These are phyloP conservation scores for Tachystola acroxantha DNA, from an alignment of 2,888 invertebrate species.

Conservation along the genomic window DNA sequence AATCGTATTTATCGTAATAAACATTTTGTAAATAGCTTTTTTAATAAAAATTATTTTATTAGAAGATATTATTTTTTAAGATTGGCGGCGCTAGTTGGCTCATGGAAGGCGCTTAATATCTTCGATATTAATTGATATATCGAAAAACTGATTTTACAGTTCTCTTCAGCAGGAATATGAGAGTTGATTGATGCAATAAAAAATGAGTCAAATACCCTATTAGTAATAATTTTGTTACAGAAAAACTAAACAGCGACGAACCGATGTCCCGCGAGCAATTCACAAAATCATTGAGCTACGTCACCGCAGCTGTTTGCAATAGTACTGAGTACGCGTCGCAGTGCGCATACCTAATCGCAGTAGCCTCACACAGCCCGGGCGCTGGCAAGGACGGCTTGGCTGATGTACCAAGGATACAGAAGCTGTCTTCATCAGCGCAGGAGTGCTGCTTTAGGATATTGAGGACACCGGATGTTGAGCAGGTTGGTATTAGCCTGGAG, in stretches of 20 bases:
- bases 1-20: too few relatives aligned
- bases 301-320: constrained; percentile 40
- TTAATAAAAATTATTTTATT: too few relatives aligned
- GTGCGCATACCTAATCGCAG: constrained; percentile 46
- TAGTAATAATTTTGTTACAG: too few relatives aligned
- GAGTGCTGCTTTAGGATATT: constrained; percentile 41
- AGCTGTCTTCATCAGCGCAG: constrained; percentile 28
- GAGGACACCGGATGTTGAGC: constrained; percentile 27
- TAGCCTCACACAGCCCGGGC: constrained; percentile 35
- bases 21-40: too few relatives aligned
- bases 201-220: too few relatives aligned
- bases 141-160: too few relatives aligned
- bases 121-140: too few relatives aligned
- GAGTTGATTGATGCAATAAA: too few relatives aligned
- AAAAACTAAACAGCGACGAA: constrained; percentile 41
- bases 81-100: too few relatives aligned
- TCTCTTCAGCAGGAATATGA: too few relatives aligned
- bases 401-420: constrained; percentile 37
- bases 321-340: constrained; percentile 47
- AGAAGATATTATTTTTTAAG: too few relatives aligned
- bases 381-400: constrained; percentile 38
- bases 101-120: too few relatives aligned
- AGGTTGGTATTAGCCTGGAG: constrained; percentile 41
- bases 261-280: constrained; percentile 43
- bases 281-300: constrained; percentile 31